A percentile compares a stretch with the other conserved stretches of the same genome.
These are phyloP conservation scores for Hypanus sabinus DNA, from an alignment of 2,113 vertebrate species.

Conservation along the genomic window DNA sequence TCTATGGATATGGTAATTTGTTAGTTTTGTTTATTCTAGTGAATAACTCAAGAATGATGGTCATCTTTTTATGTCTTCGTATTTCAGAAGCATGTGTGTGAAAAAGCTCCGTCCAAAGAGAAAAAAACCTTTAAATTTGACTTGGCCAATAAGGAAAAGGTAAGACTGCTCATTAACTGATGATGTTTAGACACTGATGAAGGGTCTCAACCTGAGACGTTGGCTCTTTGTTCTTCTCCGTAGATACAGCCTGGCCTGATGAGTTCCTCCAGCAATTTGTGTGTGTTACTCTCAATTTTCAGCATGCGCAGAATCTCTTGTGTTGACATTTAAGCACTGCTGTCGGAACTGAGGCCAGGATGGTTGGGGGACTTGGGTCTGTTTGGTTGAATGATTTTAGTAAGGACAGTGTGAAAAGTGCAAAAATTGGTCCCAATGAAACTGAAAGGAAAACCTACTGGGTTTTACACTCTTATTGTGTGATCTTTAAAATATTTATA, in stretches of 20 bases:
- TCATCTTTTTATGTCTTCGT: neutral
- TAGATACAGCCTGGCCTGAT: too few species aligned
- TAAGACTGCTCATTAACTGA: neutral
- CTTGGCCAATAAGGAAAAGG: constrained; percentile 3
- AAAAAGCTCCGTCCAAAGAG: neutral
- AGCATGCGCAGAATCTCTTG: too few species aligned
- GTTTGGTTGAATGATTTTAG: neutral
- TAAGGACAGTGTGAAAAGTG: neutral
- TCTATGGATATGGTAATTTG: too few species aligned
- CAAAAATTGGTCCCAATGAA: neutral
- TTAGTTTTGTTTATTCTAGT: neutral
- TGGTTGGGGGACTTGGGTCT: too few species aligned
- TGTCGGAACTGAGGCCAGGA: too few species aligned
- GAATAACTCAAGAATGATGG: neutral
- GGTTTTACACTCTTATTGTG: too few species aligned
- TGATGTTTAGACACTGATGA: too few species aligned
- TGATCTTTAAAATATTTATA: neutral
- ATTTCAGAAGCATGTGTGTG: constrained; percentile 18
- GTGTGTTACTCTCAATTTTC: too few species aligned
- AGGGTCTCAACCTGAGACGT: too few species aligned
- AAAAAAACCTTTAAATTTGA: neutral
- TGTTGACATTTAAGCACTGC: too few species aligned
- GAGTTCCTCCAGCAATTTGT: too few species aligned
- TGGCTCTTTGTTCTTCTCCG: too few species aligned
- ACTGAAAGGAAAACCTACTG: neutral